phyloP scores from a whole-genome alignment of 2,888 invertebrate species.

The Sceliomorpha sp. region DNA sequence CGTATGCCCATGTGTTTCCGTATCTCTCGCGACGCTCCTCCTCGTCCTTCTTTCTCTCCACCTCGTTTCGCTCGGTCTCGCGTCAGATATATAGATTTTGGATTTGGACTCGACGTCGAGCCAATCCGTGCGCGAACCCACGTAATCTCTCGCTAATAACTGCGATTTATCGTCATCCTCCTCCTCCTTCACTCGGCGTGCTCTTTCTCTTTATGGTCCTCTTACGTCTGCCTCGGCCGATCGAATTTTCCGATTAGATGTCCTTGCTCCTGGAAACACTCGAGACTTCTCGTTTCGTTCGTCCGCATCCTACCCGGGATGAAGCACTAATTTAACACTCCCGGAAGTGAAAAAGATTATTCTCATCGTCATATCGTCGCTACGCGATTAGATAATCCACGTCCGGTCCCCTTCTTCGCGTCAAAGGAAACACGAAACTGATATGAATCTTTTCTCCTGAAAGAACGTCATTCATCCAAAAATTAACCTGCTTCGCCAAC shows the following conservation, averaged over 20 bases:
- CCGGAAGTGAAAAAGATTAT: no score
- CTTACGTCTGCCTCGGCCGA: conserved; percentile 47
- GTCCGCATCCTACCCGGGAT: conserved; percentile 12
- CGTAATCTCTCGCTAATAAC: conserved; percentile 80
- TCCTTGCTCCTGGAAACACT: conserved; percentile 34
- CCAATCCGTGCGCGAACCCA: conserved; percentile 70
- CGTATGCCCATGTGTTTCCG: conserved; percentile 39
- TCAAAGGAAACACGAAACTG: conserved; percentile 35
- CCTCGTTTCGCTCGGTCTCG: conserved; percentile 57
- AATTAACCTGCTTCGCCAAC: conserved; percentile 45
- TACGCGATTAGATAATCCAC: conserved; percentile 57
- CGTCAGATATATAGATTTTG: conserved; percentile 75
- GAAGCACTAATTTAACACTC: no score
- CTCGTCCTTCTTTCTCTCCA: conserved; percentile 49
- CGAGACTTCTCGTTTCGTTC: conserved; percentile 43
- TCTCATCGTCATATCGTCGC: conserved; percentile 28
- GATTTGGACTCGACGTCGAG: conserved; percentile 67
- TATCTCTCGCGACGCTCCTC: conserved; percentile 54
- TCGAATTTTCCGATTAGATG: conserved; percentile 49
- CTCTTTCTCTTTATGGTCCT: conserved; percentile 60
- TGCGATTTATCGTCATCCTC: conserved; percentile 76
- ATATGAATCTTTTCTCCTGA: conserved; percentile 52
- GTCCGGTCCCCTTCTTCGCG: conserved; percentile 48
- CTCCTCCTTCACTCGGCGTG: conserved; percentile 57
- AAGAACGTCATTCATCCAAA: conserved; percentile 52